Evolutionary conservation across 1,140 invertebrate species (phyloP), one percentile per base, ranked within the genome.

Genomic region (Sipha flava): DNA sequence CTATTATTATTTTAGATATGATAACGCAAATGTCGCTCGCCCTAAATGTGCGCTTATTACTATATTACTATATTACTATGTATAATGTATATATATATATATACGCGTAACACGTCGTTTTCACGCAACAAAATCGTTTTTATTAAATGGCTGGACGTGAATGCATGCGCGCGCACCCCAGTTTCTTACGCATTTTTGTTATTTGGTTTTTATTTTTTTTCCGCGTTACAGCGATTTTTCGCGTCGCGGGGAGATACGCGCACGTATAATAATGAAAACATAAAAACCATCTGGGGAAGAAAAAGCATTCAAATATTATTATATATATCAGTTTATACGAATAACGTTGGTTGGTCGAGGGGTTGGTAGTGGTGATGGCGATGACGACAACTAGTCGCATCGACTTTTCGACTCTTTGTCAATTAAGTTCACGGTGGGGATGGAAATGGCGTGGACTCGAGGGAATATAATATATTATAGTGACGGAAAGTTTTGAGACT

Each of bases 221-320:
- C 23, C n/a, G 34, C n/a, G 37, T 43, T 66, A 23, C 16, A n/a
- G 64, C 21, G 62, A 66, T 43, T 66, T 66, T 66, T 43, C 37
- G 40, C 64, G 37, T 43, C 21, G 1, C 21, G n/a, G 37, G n/a
- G 34, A 66, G 3, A 54, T 10, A 6, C 16, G 14, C 29, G 54
- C 23, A 26, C 54, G 54, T 43, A 10, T 66, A 9, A 23, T 66
- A 66, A 66, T 66, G 64, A 66, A 66, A 66, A 66, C 64, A 66
- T 66, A 66, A 66, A 66, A 66, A 66, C 64, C 64, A 66, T 66
- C 64, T 66, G 64, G 21, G 64, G 64, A 66, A 43, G 37, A 66
- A 23, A n/a, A 54, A 40, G 34, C 64, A 3, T 43, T 43, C 21
- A 37, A 43, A 43, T 43, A 43, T 6, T 43, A 43, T 43, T 43